phyloP scores from a whole-genome alignment of 2,113 vertebrate genomes.

The Alaudala cheleensis region DNA sequence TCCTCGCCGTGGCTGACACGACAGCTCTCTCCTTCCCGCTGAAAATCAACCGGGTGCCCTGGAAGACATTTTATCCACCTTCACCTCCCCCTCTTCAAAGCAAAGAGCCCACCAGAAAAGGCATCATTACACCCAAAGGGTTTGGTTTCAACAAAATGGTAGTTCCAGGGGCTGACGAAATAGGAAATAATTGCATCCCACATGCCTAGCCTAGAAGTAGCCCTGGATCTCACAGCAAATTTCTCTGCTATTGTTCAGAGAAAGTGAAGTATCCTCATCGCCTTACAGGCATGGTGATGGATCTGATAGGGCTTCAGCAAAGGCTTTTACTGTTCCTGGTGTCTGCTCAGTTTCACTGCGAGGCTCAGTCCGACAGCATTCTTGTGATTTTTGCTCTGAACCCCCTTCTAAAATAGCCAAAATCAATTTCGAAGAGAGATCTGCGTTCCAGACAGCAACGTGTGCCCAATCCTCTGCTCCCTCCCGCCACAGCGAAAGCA shows the following conservation, averaged over 20 bases:
- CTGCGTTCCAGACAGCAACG: background rate
- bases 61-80: background rate
- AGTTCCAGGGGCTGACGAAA: conserved; percentile 64
- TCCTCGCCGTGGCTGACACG: background rate
- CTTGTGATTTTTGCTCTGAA: background rate
- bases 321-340: background rate
- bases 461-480: background rate
- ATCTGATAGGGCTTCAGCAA: background rate
- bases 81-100: background rate
- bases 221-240: conserved; percentile 21
- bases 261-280: conserved; percentile 49
- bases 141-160: conserved; percentile 64
- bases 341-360: background rate
- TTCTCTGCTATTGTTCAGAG: conserved; percentile 37
- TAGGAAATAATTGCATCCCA: conserved; percentile 56
- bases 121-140: conserved; percentile 35
- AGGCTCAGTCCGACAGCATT: background rate
- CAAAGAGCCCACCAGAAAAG: background rate
- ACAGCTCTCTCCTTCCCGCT: background rate
- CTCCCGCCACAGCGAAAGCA: background rate
- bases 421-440: background rate
- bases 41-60: background rate
- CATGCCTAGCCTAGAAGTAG: conserved; percentile 38
- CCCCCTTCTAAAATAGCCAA: background rate
- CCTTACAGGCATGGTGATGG: background rate